Percentiles rank a stretch among this genome's conserved stretches.
Conservation (phyloP, 2,797 vertebrate species). For the Crenuchus spilurus region DNA sequence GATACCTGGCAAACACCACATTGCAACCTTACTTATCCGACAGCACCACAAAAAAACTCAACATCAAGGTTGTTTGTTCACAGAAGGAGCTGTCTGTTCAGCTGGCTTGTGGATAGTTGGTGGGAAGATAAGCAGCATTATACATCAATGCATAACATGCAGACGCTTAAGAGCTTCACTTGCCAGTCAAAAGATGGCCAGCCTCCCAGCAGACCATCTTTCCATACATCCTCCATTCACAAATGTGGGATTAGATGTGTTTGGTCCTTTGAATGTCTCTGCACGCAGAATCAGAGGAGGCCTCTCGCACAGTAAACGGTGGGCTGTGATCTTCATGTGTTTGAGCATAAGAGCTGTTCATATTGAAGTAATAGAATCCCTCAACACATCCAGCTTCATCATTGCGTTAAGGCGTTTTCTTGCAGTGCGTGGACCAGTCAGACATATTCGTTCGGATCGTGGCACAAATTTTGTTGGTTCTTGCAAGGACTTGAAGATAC, state of each 20-base stretch:
- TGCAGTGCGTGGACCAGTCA: constrained; percentile 20
- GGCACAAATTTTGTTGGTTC: constrained; percentile 43
- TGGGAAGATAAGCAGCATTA: constrained; percentile 41
- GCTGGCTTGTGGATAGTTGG: no score
- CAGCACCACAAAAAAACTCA: no score
- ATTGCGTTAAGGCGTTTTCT: constrained; percentile 24
- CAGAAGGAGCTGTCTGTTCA: no score
- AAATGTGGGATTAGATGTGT: constrained; percentile 32
- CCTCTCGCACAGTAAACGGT: constrained; percentile 20
- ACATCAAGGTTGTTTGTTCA: no score
- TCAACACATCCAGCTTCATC: constrained; percentile 36
- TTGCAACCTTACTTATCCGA: no score
- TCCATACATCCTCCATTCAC: constrained; percentile 38
- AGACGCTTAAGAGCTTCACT: not conserved
- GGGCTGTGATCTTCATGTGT: constrained; percentile 47
- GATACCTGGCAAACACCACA: no score
- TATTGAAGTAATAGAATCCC: constrained; percentile 48
- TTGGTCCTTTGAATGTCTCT: constrained; percentile 36
- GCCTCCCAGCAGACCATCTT: constrained; percentile 29
- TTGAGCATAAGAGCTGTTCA: constrained; percentile 40
- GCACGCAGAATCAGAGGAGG: constrained; percentile 31
- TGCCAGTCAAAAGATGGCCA: constrained; percentile 45
- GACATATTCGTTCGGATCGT: constrained; percentile 17
- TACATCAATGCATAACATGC: constrained; percentile 50
- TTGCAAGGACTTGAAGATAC: constrained; percentile 29